A percentile compares a stretch with the other conserved stretches of the same genome.
These are phyloP conservation scores for Dromas ardeola DNA, from an alignment of 2,113 vertebrate genomes.

Conservation along the genomic window DNA sequence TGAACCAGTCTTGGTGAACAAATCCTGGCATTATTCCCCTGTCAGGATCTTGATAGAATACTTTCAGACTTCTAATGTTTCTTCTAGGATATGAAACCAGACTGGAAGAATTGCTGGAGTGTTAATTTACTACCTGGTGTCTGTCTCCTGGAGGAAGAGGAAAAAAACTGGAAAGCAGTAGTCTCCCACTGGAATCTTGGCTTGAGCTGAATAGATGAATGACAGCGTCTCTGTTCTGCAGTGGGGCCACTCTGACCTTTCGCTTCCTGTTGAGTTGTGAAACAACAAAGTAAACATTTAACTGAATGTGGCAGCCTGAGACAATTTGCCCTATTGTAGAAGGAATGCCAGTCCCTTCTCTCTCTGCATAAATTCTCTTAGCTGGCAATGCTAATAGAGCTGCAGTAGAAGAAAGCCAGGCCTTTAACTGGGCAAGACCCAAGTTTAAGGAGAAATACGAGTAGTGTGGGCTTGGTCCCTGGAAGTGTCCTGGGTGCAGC, in stretches of 20 bases:
- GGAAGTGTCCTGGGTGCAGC: neutral
- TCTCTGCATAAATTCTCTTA: slow-evolving; percentile 71
- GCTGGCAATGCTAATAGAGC: slow-evolving; percentile 68
- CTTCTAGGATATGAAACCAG: neutral
- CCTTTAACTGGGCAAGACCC: slow-evolving; percentile 22
- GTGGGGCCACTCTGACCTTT: slow-evolving; percentile 58
- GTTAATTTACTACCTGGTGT: slow-evolving; percentile 45
- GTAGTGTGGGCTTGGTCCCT: neutral
- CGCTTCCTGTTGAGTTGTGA: slow-evolving; percentile 78
- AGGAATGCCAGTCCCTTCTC: neutral
- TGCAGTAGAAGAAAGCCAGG: slow-evolving; percentile 40
- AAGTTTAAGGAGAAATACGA: neutral
- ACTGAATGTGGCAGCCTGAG: slow-evolving; percentile 38
- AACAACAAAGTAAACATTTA: slow-evolving; percentile 83
- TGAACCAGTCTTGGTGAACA: neutral
- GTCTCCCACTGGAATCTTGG: slow-evolving; percentile 62
- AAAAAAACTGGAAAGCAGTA: slow-evolving; percentile 22
- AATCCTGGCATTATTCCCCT: neutral
- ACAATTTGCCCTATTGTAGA: slow-evolving; percentile 67
- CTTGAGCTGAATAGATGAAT: slow-evolving; percentile 55
- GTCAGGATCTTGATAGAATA: neutral
- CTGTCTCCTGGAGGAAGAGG: neutral
- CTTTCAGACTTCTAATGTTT: neutral
- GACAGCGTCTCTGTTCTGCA: slow-evolving; percentile 51
- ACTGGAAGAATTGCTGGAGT: neutral